Conservation (phyloP, 2,113 vertebrate genomes). For the Sus scrofa region T2T-Sscrofa CM000814.6:82236001-82236500, state of each 20-base stretch:
- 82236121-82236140: neutral
- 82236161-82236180: neutral
- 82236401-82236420: neutral
- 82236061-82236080: neutral
- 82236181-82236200: neutral
- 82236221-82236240: neutral
- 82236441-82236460: neutral
- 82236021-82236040: neutral
- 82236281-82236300: neutral
- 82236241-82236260: neutral
- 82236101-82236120: neutral
- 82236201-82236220: neutral
- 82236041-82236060: neutral
- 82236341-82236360: neutral
- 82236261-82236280: neutral
- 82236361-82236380: neutral
- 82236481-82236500: constrained; percentile 5
- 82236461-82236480: neutral
- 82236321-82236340: constrained; percentile 16
- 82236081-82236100: neutral
- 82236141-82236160: neutral
- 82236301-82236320: neutral
- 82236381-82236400: neutral
- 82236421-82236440: neutral
- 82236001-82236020: neutral